These are phyloP conservation scores for Dolomedes plantarius DNA, from an alignment of 2,888 invertebrate species.

Conservation along the genomic window DNA sequence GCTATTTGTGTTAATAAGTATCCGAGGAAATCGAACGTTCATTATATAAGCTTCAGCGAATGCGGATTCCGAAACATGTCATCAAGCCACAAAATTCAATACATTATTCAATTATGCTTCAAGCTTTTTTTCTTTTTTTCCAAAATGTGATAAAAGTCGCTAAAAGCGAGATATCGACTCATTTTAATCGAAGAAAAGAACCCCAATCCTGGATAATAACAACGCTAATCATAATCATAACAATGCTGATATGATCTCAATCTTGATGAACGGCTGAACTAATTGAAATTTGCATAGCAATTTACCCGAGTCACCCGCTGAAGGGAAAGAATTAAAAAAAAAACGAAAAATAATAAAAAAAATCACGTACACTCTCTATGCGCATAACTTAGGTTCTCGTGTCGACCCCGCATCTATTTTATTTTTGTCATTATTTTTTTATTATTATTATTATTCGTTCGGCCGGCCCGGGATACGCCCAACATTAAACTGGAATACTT, in stretches of 20 bases:
- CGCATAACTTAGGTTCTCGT: not conserved
- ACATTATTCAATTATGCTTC: too few relatives aligned
- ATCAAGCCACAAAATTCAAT: too few relatives aligned
- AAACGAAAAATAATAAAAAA: too few relatives aligned
- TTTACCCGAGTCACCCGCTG: not conserved
- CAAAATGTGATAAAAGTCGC: too few relatives aligned
- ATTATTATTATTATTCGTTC: not conserved
- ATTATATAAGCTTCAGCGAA: too few relatives aligned
- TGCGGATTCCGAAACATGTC: too few relatives aligned
- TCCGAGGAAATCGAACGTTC: too few relatives aligned
- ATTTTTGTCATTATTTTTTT: too few relatives aligned
- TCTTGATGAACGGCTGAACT: not conserved
- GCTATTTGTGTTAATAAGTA: too few relatives aligned
- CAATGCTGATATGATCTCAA: not conserved
- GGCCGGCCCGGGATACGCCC: not conserved
- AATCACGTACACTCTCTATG: not conserved
- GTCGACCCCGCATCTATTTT: not conserved
- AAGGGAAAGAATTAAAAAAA: not conserved
- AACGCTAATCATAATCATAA: not conserved
- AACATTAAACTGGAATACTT: constrained; percentile 1
- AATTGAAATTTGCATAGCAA: constrained; percentile 12
- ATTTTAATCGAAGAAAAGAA: not conserved
- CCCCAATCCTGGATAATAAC: not conserved
- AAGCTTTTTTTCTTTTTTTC: too few relatives aligned
- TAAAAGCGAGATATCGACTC: too few relatives aligned